These are phyloP conservation scores for Orchestia grillus DNA, from an alignment of 1,140 invertebrate species.

Conservation along the genomic window DNA sequence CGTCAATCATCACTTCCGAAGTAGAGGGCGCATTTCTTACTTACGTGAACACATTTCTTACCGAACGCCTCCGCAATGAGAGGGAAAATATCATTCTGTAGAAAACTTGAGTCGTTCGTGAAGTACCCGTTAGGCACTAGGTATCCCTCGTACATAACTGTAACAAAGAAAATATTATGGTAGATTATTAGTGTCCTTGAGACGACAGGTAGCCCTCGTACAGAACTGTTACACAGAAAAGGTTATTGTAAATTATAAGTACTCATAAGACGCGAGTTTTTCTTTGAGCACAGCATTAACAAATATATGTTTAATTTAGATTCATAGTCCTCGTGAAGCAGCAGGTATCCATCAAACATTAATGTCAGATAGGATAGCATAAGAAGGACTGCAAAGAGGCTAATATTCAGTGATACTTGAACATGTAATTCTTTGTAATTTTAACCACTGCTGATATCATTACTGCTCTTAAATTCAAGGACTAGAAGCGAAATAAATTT, in stretches of 20 bases:
- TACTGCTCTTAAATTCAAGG: too few relatives aligned
- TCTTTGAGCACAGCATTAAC: too few relatives aligned
- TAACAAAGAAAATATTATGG: not conserved
- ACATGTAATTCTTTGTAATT: too few relatives aligned
- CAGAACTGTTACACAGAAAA: not conserved
- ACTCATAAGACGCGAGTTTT: too few relatives aligned
- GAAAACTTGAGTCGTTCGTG: constrained; percentile 54
- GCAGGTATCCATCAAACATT: too few relatives aligned
- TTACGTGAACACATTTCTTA: constrained; percentile 6
- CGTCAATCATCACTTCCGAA: not conserved
- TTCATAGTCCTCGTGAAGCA: too few relatives aligned
- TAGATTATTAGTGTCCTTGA: not conserved
- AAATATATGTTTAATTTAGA: too few relatives aligned
- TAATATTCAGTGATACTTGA: too few relatives aligned
- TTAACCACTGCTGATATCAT: too few relatives aligned
- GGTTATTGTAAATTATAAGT: not conserved
- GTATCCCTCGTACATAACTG: constrained; percentile 64
- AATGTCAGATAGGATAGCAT: too few relatives aligned
- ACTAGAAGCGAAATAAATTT: too few relatives aligned
- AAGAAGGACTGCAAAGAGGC: too few relatives aligned
- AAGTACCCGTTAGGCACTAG: constrained; percentile 53
- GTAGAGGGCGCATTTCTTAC: not conserved
- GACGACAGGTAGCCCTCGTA: not conserved
- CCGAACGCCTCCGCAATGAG: constrained; percentile 59
- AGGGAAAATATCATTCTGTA: constrained; percentile 29